Conservation (phyloP, 64 coral and sea anemone genomes). For the Anthopleura sola region DNA sequence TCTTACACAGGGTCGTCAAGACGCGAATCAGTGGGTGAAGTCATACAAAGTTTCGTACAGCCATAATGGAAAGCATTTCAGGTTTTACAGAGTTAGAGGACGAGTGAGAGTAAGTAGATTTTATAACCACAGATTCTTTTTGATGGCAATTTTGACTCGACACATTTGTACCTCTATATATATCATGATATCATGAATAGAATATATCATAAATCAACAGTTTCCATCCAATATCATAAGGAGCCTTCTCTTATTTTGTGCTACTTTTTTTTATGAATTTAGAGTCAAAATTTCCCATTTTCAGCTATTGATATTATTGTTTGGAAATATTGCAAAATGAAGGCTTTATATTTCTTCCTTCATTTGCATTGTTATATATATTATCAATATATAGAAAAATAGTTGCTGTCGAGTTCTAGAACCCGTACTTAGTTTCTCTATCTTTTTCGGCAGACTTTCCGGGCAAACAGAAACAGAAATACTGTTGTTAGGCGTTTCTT, state of each 20-base stretch:
- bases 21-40: conserved; percentile 75
- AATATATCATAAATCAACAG: too few relatives aligned
- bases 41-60: conserved; percentile 80
- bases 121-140: not conserved
- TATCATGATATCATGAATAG: too few relatives aligned
- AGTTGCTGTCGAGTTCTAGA: too few relatives aligned
- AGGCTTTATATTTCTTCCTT: too few relatives aligned
- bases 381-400: too few relatives aligned
- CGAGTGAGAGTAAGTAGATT: conserved; percentile 17
- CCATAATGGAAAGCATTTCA: conserved; percentile 45
- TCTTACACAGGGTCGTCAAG: conserved; percentile 64
- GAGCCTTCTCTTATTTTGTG: too few relatives aligned
- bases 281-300: too few relatives aligned
- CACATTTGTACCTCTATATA: not conserved
- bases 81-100: conserved; percentile 54
- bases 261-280: too few relatives aligned
- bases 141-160: not conserved
- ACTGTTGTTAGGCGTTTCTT: conserved; percentile 29
- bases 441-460: conserved; percentile 20
- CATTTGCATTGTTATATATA: too few relatives aligned
- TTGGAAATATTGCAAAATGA: too few relatives aligned
- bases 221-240: too few relatives aligned
- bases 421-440: not conserved
- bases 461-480: conserved; percentile 32
- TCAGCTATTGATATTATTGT: too few relatives aligned